phyloP scores from a whole-genome alignment of 2,888 invertebrate species.

The Chalcis sispes region DNA sequence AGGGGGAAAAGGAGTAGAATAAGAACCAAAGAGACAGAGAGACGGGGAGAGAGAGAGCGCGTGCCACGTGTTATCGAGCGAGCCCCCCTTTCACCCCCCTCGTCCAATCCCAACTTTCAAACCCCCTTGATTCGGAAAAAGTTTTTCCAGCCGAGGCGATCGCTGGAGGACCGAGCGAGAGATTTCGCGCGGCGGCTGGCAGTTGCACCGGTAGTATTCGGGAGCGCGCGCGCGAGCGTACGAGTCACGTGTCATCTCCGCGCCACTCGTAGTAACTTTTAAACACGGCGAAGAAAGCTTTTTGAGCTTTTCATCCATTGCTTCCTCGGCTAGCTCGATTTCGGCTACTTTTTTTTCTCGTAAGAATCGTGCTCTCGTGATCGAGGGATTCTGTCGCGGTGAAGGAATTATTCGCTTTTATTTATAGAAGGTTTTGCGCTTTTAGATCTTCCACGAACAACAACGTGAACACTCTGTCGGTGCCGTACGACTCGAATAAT shows the following conservation, averaged over 20 bases:
- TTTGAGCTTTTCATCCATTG: neutral
- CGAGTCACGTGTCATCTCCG: neutral
- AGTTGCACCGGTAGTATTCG: neutral
- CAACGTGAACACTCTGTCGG: neutral
- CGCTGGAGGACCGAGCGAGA: neutral
- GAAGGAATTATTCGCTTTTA: too few relatives aligned
- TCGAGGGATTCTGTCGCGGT: too few relatives aligned
- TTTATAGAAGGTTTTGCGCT: neutral
- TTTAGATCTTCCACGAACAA: too few relatives aligned
- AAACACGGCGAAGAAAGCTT: too few relatives aligned
- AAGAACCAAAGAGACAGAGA: neutral
- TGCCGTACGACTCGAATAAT: neutral
- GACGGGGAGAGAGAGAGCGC: neutral
- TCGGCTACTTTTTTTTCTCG: too few relatives aligned
- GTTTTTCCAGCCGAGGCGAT: neutral
- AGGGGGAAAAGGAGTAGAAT: too few relatives aligned
- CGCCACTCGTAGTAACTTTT: too few relatives aligned
- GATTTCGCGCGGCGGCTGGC: conserved; percentile 4
- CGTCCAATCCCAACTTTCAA: neutral
- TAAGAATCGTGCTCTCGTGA: too few relatives aligned
- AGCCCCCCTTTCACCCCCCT: neutral
- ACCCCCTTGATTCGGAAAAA: neutral
- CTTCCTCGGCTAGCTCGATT: too few relatives aligned
- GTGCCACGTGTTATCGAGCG: neutral
- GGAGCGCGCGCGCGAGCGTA: neutral